Evolutionary conservation across 2,113 vertebrate species (phyloP), one percentile per base, ranked within the genome.

Genomic region (Boleophthalmus pectinirostris): DNA sequence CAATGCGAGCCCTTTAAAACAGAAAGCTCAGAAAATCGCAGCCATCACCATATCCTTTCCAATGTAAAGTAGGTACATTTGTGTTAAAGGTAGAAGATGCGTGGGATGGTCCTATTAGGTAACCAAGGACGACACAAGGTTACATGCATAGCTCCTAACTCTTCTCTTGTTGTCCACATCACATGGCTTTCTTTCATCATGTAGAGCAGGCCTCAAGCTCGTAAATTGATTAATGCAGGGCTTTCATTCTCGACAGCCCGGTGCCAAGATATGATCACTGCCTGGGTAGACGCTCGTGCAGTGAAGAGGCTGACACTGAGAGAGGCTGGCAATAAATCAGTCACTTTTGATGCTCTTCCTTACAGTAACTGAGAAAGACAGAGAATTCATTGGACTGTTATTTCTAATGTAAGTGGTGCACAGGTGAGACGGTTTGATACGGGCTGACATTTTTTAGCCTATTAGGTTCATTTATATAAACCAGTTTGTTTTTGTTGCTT

Each of bases 191-290:
- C 80, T 83, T 88, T 87, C 80, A 85, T 89, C 76, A 21, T 78
- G 82, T 89, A 69, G 69, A 88, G 84, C 85, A 86, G 73, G 80
- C 84, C 84, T 83, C 73, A 66, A 89, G 89, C 88, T 82, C 73
- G 65, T 84, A 83, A 87, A 88, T 84, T 92, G 91, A 94, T 92
- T 89, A 92, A 86, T 90, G 81, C 86, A 80, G 82, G 87, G 78
- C 88, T 88, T 90, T 92, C 82, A 82, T 88, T 89, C 56, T 56
- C 14, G 85, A 91, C 85, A 83, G 88, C 82, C 70, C 86, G 85
- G 29, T 87, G 75, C 79, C 71, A 65, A 90, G 89, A 91, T 90
- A 90, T 85, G 86, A 90, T 91, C 85, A 15, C 79, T 54, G 87
- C 85, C 80, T 75, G 49, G 78, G 78, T 88, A 83, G 87, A 89